Evolutionary conservation across 1,140 invertebrate species (phyloP).

Genomic region (Zaprionus ornatus): DNA sequence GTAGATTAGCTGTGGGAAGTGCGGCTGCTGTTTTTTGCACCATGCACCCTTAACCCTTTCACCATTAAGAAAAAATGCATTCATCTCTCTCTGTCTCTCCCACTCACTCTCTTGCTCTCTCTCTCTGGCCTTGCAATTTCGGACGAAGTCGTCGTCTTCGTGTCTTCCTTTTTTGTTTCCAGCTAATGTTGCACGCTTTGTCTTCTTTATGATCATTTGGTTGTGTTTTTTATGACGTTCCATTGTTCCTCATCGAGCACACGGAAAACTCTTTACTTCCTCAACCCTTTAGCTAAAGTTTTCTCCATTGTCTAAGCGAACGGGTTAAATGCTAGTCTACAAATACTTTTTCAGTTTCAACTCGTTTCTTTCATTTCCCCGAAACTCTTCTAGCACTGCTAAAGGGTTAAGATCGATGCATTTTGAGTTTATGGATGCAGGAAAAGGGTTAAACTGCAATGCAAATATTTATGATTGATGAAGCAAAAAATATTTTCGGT

Average conservation of each 20-base stretch:
- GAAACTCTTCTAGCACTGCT: constrained; percentile 13
- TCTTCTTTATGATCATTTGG: constrained; percentile 69
- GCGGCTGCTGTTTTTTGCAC: constrained; percentile 53
- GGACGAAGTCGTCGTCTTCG: constrained; percentile 29
- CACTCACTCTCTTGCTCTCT: constrained; percentile 21
- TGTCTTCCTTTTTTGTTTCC: constrained; percentile 59
- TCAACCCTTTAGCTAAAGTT: constrained; percentile 68
- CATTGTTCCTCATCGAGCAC: constrained; percentile 57
- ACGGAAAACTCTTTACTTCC: constrained; percentile 46
- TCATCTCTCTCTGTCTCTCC: not conserved
- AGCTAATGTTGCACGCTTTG: constrained; percentile 67
- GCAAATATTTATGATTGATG: constrained; percentile 9
- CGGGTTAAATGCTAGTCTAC: constrained; percentile 54
- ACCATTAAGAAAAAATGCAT: constrained; percentile 67
- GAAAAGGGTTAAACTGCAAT: constrained; percentile 27
- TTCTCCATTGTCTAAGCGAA: constrained; percentile 30
- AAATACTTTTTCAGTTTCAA: constrained; percentile 53
- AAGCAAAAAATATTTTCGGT: not conserved
- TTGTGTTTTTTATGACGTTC: constrained; percentile 71
- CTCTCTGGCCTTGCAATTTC: constrained; percentile 58
- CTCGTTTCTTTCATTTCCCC: constrained; percentile 21
- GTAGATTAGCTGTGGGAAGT: constrained; percentile 1
- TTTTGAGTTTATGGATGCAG: constrained; percentile 29
- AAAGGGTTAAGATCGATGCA: constrained; percentile 37
- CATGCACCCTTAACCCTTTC: constrained; percentile 62